These are phyloP conservation scores for Metaphire vulgaris DNA, from an alignment of 1,140 invertebrate species.

Conservation along the genomic window DNA sequence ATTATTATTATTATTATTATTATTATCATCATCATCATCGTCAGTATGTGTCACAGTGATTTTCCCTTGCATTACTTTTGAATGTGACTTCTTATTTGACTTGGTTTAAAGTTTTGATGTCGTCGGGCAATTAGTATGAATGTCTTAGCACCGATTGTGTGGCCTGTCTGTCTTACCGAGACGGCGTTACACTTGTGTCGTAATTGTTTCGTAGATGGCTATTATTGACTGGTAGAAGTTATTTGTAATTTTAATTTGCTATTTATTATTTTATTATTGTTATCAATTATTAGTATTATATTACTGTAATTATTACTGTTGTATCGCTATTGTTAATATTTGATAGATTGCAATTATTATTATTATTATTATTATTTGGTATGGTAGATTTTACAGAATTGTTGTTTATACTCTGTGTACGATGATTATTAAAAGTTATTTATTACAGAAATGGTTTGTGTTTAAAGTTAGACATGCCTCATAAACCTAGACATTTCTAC, in stretches of 20 bases:
- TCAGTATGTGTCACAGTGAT: no score
- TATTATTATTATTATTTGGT: background rate
- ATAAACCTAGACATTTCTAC: no score
- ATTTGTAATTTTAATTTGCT: no score
- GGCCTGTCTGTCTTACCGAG: no score
- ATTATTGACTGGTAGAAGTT: no score
- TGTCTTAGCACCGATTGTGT: background rate
- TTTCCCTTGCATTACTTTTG: no score
- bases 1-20: no score
- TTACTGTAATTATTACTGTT: background rate
- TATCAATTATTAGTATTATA: background rate
- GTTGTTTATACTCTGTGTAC: background rate
- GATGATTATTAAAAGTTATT: background rate
- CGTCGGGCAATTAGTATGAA: background rate
- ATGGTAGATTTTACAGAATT: background rate
- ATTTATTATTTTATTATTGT: background rate
- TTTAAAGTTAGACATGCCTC: no score
- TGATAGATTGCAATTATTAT: background rate
- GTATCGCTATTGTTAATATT: no score
- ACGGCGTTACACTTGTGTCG: no score
- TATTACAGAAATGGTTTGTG: background rate
- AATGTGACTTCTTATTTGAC: constrained; percentile 3
- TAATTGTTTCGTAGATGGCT: no score
- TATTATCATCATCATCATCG: no score
- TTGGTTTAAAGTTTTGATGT: constrained; percentile 1